Conservation (phyloP, 1,140 invertebrate species). For the Stegodyphus dumicola region DNA sequence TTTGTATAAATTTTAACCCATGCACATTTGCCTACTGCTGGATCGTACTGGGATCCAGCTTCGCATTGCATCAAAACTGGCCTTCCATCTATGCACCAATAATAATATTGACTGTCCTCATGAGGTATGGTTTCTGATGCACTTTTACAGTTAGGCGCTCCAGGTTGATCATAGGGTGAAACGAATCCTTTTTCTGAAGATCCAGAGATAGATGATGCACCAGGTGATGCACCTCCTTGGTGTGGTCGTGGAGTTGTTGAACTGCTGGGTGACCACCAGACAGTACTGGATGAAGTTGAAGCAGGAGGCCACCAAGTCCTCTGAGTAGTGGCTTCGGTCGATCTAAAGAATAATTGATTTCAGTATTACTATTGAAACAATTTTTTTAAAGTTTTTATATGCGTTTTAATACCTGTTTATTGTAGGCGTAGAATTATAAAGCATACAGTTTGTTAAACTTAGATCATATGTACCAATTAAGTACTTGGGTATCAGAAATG, state of each 20-base stretch:
- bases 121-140: conserved; percentile 44
- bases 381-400: too few relatives aligned
- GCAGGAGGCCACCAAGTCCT: conserved; percentile 43
- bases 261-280: conserved; percentile 28
- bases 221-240: background rate
- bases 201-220: background rate
- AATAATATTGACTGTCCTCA: conserved; percentile 65
- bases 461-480: too few relatives aligned
- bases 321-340: conserved; percentile 39
- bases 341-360: conserved; percentile 13
- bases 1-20: conserved; percentile 27
- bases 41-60: conserved; percentile 64
- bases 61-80: conserved; percentile 64
- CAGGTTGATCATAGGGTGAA: conserved; percentile 32
- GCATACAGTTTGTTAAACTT: too few relatives aligned
- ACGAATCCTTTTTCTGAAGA: conserved; percentile 40
- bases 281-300: conserved; percentile 15
- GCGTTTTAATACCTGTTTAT: too few relatives aligned
- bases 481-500: too few relatives aligned
- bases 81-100: conserved; percentile 66
- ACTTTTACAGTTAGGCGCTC: conserved; percentile 35
- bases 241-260: conserved; percentile 28
- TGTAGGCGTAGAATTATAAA: too few relatives aligned
- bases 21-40: conserved; percentile 58
- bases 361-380: background rate